Evolutionary conservation across 2,797 vertebrate species (phyloP).

Genomic region (Dendrocincla tyrannina): DNA sequence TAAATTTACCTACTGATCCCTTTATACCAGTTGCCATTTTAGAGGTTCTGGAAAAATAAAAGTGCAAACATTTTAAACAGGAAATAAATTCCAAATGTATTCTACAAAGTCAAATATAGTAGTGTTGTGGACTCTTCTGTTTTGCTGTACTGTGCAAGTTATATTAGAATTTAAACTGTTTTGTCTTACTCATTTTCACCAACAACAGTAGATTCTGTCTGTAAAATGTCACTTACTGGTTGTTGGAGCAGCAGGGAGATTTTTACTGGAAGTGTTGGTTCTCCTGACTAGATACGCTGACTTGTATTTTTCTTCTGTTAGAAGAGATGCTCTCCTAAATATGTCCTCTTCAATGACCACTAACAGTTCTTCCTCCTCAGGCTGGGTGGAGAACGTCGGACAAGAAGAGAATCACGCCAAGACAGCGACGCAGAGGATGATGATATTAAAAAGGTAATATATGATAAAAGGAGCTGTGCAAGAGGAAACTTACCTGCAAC

Average conservation of each 20-base stretch:
- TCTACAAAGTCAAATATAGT: neutral
- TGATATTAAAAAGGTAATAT: conserved; percentile 85
- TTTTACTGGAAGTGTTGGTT: neutral
- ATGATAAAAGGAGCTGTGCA: neutral
- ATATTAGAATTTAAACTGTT: neutral
- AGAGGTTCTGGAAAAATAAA: neutral
- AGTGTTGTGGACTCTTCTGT: neutral
- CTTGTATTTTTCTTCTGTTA: neutral
- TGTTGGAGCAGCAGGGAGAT: neutral
- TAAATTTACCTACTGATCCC: accelerated
- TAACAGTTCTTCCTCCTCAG: conserved; percentile 66
- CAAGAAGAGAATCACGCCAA: conserved; percentile 94
- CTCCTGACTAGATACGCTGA: neutral
- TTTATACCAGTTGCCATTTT: neutral
- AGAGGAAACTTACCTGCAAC: neutral
- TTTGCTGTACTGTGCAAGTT: neutral
- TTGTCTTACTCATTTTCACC: neutral
- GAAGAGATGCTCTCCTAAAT: neutral
- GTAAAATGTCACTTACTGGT: neutral
- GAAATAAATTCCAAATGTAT: neutral
- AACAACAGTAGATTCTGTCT: neutral
- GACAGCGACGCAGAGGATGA: conserved; percentile 99
- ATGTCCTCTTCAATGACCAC: neutral
- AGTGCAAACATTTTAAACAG: neutral
- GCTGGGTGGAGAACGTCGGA: conserved; percentile 96